Evolutionary conservation across 1,140 invertebrate species (phyloP).

Genomic region (Antheraea mylitta): DNA sequence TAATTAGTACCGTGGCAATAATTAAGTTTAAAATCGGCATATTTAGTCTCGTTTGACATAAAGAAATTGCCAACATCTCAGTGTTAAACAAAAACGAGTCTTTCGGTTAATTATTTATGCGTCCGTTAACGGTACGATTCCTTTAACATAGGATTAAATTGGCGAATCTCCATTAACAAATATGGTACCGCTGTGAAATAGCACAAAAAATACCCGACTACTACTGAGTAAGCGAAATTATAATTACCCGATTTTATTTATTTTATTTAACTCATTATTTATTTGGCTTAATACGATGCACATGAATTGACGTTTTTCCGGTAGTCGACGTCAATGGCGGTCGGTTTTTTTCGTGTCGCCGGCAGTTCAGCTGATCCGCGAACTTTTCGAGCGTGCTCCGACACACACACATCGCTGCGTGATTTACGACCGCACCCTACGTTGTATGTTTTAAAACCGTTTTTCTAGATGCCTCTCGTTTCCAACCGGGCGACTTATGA

Average conservation of each 20-base stretch:
- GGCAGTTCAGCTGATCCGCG: conserved; percentile 56
- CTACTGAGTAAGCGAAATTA: neutral
- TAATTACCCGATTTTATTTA: conserved; percentile 53
- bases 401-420: conserved; percentile 41
- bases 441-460: conserved; percentile 56
- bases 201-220: conserved; percentile 47
- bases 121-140: conserved; percentile 41
- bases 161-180: conserved; percentile 64
- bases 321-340: conserved; percentile 48
- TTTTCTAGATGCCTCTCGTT: conserved; percentile 60
- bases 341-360: conserved; percentile 61
- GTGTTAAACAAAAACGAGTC: conserved; percentile 33
- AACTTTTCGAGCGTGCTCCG: conserved; percentile 25
- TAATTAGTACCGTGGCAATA: conserved; percentile 1
- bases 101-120: conserved; percentile 43
- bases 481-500: conserved; percentile 55
- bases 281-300: conserved; percentile 66
- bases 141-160: conserved; percentile 62
- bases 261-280: conserved; percentile 57
- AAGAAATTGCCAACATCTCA: conserved; percentile 12
- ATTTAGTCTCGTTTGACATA: conserved; percentile 28
- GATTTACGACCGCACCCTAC: conserved; percentile 63
- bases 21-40: conserved; percentile 7
- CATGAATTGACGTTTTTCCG: conserved; percentile 73
- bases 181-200: conserved; percentile 49